A percentile compares a stretch with the other conserved stretches of the same genome.
Conservation (phyloP, 2,113 vertebrate genomes). For the Cephalopterus ornatus region DNA sequence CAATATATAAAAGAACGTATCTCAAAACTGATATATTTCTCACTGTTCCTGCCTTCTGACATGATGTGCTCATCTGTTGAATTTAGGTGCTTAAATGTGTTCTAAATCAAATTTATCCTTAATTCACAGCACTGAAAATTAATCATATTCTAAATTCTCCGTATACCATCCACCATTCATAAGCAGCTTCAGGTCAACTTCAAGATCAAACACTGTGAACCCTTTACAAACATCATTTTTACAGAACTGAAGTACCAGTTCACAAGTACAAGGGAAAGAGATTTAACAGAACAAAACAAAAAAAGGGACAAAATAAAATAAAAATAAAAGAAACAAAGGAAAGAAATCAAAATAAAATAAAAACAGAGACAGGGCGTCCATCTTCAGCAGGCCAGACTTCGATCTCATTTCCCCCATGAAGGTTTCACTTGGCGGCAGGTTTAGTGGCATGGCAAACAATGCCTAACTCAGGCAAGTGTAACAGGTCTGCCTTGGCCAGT, state of each 20-base stretch:
- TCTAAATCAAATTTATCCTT: background rate
- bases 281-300: conserved; percentile 79
- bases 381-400: conserved; percentile 97
- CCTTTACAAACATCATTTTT: conserved; percentile 74
- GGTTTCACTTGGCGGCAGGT: conserved; percentile 96
- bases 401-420: conserved; percentile 98
- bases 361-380: conserved; percentile 99
- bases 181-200: conserved; percentile 55
- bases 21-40: background rate
- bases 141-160: background rate
- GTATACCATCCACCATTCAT: conserved; percentile 54
- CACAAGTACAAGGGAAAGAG: conserved; percentile 80
- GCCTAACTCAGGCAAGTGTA: conserved; percentile 99
- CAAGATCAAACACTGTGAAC: conserved; percentile 69
- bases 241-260: conserved; percentile 79
- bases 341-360: conserved; percentile 81
- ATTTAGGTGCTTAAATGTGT: background rate
- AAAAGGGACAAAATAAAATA: conserved; percentile 83
- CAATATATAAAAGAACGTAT: background rate
- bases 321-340: conserved; percentile 74
- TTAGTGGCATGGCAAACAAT: conserved; percentile 99
- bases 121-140: background rate
- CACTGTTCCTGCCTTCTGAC: conserved; percentile 17
- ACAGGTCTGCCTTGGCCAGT: conserved; percentile 99
- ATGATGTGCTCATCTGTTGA: background rate